These are phyloP conservation scores for Cyaniris semiargus DNA, from an alignment of 2,888 invertebrate genomes.

Conservation along the genomic window DNA sequence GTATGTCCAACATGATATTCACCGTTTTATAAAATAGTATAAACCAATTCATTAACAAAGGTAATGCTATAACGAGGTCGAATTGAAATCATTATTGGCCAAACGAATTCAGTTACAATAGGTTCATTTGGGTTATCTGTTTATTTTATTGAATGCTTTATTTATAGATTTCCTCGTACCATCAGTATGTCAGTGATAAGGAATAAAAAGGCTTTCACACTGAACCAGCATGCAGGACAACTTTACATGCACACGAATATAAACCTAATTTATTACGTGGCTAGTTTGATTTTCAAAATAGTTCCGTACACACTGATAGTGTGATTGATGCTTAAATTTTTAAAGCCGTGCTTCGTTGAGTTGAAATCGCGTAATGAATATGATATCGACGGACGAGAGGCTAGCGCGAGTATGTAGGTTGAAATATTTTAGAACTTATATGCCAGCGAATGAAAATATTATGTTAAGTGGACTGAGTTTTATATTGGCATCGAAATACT, in stretches of 20 bases:
- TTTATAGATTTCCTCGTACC: background rate
- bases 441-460: background rate
- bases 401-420: conserved; percentile 7
- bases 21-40: background rate
- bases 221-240: background rate
- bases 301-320: background rate
- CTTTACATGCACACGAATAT: background rate
- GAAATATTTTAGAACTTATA: conserved; percentile 25
- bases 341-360: conserved; percentile 19
- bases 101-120: conserved; percentile 5
- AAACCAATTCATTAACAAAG: conserved; percentile 8
- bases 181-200: background rate
- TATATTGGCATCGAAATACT: background rate
- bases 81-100: background rate
- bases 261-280: background rate
- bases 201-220: background rate
- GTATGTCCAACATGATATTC: background rate
- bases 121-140: conserved; percentile 13
- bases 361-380: conserved; percentile 26
- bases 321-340: conserved; percentile 24
- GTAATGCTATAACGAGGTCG: conserved; percentile 5
- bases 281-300: background rate
- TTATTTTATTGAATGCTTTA: background rate
- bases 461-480: background rate
- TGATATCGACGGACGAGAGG: conserved; percentile 9